These are phyloP conservation scores for Miniopterus natalensis DNA, from an alignment of 2,113 vertebrate genomes.

Conservation along the genomic window DNA sequence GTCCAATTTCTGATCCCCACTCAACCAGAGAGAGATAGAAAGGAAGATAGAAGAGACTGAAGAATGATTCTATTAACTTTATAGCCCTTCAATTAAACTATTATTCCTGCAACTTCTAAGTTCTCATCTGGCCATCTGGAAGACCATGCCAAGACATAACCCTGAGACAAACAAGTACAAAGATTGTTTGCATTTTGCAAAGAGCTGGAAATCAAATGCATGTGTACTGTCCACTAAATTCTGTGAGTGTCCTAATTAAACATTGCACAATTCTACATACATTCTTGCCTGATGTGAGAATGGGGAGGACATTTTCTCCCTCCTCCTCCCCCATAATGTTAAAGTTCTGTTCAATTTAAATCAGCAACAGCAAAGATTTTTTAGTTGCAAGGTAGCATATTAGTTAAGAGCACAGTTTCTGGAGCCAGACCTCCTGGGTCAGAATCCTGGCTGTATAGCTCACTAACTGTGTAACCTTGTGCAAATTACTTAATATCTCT, in stretches of 20 bases:
- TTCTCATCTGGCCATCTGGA: constrained; percentile 69
- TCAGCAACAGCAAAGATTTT: neutral
- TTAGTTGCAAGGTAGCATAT: neutral
- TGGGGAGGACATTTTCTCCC: neutral
- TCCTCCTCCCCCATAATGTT: neutral
- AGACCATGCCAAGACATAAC: constrained; percentile 15
- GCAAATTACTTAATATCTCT: neutral
- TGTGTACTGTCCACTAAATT: constrained; percentile 48
- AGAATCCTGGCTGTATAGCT: neutral
- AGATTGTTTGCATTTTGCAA: constrained; percentile 65
- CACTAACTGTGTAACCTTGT: neutral
- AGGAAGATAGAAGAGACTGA: constrained; percentile 69
- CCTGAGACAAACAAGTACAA: constrained; percentile 64
- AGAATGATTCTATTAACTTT: constrained; percentile 76
- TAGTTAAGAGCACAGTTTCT: neutral
- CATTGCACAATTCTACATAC: constrained; percentile 3
- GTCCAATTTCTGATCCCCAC: constrained; percentile 76
- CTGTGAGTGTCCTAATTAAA: constrained; percentile 14
- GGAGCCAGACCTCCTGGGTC: neutral
- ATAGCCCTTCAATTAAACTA: constrained; percentile 62
- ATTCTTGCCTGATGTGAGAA: neutral
- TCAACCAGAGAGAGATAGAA: constrained; percentile 76
- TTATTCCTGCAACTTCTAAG: constrained; percentile 61
- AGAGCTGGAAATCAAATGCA: constrained; percentile 47
- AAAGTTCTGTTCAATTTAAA: constrained; percentile 33